Evolutionary conservation across 2,113 vertebrate genomes (phyloP).

Genomic region (Patagioenas fasciata): DNA sequence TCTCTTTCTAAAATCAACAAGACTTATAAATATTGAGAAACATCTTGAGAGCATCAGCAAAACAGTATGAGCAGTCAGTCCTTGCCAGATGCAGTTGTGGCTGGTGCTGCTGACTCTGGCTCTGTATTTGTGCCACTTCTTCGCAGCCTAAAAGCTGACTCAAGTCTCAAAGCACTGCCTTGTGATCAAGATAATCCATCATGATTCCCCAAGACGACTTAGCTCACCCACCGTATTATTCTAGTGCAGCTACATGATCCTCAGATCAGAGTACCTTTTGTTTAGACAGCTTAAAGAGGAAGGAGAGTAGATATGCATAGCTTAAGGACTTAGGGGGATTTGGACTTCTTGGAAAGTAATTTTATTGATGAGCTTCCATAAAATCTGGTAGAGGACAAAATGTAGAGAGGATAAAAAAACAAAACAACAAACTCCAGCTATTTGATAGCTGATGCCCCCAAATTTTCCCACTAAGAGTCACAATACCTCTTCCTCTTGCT

Average conservation of each 20-base stretch:
- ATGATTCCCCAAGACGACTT: not conserved
- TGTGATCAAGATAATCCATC: not conserved
- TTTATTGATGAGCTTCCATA: not conserved
- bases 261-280: not conserved
- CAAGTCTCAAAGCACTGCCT: not conserved
- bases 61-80: not conserved
- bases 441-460: too few species aligned
- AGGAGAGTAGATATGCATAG: not conserved
- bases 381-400: not conserved
- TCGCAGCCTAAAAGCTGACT: not conserved
- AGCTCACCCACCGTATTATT: not conserved
- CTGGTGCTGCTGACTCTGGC: not conserved
- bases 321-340: not conserved
- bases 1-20: not conserved
- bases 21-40: not conserved
- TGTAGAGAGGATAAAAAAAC: not conserved
- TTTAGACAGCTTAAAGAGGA: not conserved
- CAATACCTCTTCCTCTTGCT: conserved; percentile 21
- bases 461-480: too few species aligned
- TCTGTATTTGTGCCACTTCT: not conserved
- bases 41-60: not conserved
- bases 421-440: not conserved
- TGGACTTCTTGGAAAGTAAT: not conserved
- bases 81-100: not conserved
- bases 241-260: not conserved